Conservation (phyloP, 2,113 vertebrate species). For the Cephalopterus ornatus region DNA sequence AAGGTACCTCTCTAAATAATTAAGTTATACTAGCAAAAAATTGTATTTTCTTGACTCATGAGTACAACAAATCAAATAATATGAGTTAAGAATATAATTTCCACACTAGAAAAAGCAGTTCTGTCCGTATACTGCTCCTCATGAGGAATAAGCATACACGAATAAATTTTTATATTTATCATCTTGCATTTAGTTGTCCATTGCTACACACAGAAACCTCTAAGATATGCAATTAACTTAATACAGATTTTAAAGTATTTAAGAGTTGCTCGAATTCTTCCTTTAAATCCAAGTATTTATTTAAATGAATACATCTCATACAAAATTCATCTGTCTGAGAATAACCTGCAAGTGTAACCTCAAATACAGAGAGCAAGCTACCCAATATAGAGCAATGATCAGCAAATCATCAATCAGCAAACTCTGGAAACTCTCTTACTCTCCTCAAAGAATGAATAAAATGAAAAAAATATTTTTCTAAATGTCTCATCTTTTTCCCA, state of each 20-base stretch:
- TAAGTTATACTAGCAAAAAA: background rate
- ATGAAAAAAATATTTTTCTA: background rate
- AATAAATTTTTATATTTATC: background rate
- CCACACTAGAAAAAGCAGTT: background rate
- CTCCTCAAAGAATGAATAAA: background rate
- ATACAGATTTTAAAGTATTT: constrained; percentile 6
- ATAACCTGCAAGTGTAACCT: background rate
- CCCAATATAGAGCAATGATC: background rate
- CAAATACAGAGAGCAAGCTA: background rate
- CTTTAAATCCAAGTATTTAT: background rate
- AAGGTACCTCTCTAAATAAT: background rate
- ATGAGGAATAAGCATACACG: background rate
- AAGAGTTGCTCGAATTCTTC: background rate
- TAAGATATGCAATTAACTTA: background rate
- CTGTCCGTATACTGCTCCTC: background rate
- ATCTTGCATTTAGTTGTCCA: constrained; percentile 12
- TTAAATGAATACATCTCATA: background rate
- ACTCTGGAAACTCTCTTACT: background rate
- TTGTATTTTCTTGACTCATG: background rate
- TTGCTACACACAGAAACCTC: background rate
- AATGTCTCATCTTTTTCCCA: background rate
- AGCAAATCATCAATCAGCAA: background rate
- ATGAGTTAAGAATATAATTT: background rate
- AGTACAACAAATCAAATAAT: background rate
- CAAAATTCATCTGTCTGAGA: background rate